Evolutionary conservation across 2,113 vertebrate genomes (phyloP), one percentile per base, ranked within the genome.

Genomic region (Planiliza haematocheilus): DNA sequence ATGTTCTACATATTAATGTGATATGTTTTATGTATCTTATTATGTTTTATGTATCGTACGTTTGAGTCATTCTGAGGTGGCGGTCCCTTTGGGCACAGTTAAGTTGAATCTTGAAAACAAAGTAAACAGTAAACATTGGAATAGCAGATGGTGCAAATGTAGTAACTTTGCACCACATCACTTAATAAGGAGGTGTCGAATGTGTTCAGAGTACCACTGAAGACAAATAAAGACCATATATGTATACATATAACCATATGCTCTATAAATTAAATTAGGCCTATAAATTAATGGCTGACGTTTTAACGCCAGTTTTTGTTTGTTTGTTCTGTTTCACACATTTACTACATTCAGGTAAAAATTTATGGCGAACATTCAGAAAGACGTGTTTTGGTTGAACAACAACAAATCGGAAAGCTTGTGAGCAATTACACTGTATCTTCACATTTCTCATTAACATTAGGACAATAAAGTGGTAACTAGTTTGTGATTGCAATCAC

Each of bases 71-170:
- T 66, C 24, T 39, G 18, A 66, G 63, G 65, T 60, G 50, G 65
- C 75, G 68, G 53, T 71, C 70, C 81, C 79, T 82, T 74, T 76
- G 65, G 85, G 80, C 61, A 74, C 57, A 46, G 84, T 87, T 74
- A 87, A 88, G 68, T 50, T 82, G 43, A 60, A 66, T 68, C 61
- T 46, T 53, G 48, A 62, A 75, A 77, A 67, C 56, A 55, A 66
- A 68, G 67, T 67, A 24, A 70, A 81, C 45, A 77, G 62, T 64
- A 58, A 86, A 77, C 65, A 67, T 72, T 69, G 61, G 67, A 72
- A 83, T 52, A 83, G 61, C 87, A 91, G 89, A 88, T 87, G 87
- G 73, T 65, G 78, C 13, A 62, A 53, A 76, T 83, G 43, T 60
- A 77, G 49, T 79, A 66, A 56, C 73, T 70, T 70, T 77, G 63